phyloP scores from a whole-genome alignment of 2,888 invertebrate genomes.

The Alsophila aescularia region DNA sequence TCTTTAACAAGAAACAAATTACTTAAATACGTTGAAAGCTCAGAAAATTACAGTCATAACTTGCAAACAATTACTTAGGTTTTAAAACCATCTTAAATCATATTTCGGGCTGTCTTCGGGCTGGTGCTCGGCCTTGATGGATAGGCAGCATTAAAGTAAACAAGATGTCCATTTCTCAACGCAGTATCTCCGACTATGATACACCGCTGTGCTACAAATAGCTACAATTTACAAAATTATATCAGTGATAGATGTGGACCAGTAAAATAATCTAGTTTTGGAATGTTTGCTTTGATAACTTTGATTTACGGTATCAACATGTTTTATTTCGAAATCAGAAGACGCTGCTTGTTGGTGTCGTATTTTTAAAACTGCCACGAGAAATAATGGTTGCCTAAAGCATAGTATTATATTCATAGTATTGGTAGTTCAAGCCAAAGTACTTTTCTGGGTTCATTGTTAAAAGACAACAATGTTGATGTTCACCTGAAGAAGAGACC shows the following conservation, averaged over 20 bases:
- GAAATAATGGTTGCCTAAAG: no score
- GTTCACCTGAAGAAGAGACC: no score
- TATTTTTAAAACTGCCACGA: background rate
- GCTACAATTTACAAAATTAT: conserved; percentile 44
- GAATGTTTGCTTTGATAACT: conserved; percentile 26
- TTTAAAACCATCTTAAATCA: conserved; percentile 14
- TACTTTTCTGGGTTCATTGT: no score
- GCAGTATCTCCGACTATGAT: conserved; percentile 51
- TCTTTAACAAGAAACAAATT: background rate
- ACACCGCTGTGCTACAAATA: conserved; percentile 54
- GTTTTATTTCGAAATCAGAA: conserved; percentile 8
- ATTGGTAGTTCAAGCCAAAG: no score
- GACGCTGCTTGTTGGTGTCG: background rate
- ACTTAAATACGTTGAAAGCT: background rate
- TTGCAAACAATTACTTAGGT: conserved; percentile 9
- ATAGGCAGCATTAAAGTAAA: conserved; percentile 61
- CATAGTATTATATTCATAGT: no score
- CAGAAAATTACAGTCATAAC: conserved; percentile 6
- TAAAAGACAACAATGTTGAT: no score
- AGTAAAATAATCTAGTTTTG: conserved; percentile 27
- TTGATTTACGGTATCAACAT: conserved; percentile 21
- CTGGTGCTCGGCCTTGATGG: conserved; percentile 47
- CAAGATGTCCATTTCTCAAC: conserved; percentile 60
- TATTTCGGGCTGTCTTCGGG: conserved; percentile 43
- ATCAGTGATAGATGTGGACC: conserved; percentile 29